Base-by-base conservation (phyloP, 1,140 invertebrate genomes). In the Myzus persicae region DNA sequence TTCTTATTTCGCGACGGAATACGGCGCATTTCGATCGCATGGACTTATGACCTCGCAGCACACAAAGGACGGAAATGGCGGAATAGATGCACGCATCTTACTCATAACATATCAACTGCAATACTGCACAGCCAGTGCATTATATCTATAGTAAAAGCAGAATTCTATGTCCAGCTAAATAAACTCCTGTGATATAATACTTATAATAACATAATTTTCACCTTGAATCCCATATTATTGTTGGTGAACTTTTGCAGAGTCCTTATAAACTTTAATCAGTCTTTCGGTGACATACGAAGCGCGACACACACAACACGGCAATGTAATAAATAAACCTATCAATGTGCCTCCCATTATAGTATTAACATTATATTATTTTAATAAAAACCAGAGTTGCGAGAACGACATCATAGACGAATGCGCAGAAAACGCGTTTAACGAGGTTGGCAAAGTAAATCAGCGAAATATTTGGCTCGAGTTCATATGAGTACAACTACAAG, bases 401-500 rank as follows among this genome's bases (percentile, higher is more conserved):
- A 9, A n/a, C 26, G 44, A n/a, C 85, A 44, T 85, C 82, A 14
- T 14, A 44, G 82, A 85, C 40, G 40, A 40, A 84, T 31, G 40
- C 40, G 40, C 40, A 85, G 40, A 85, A 85, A 85, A 85, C 84
- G 40, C 84, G 84, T 85, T 85, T 48, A 87, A 36, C 85, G 42
- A 46, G 85, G 20, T 87, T 44, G 6, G 42, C 85, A 36, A 46
- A 87, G 44, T 87, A 36, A 36, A 87, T 87, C 31, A 0, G 42
- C 44, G 31, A 87, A 87, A 87, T 87, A 87, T 87, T 87, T 46
- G 42, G 42, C 42, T 44, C 26, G 84, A 42, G 84, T 87, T 87
- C 59, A 76, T 76, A 76, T 5, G 31, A 76, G 59, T 18, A 76
- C n/a, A n/a, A 76, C 46, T 48, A 48, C 59, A n/a, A 76, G 59